These are phyloP conservation scores for Ochotona curzoniae DNA, from an alignment of 2,113 vertebrate species.

Conservation along the genomic window DNA sequence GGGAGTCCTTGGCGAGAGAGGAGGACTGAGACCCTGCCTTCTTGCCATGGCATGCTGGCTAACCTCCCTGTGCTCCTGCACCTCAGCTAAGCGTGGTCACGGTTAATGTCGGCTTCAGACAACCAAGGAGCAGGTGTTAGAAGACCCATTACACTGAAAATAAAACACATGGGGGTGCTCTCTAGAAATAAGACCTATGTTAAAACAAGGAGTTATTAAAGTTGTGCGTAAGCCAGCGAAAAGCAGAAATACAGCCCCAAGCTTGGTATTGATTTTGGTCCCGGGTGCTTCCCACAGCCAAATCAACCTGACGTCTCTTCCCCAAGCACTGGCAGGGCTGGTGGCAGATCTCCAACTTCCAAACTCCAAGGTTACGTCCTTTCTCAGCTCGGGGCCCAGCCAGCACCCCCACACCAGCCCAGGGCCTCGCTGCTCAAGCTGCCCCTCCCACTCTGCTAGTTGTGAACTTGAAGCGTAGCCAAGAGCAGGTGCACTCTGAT, in stretches of 20 bases:
- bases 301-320: conserved; percentile 74
- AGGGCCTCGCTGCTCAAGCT: background rate
- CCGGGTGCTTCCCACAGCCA: conserved; percentile 14
- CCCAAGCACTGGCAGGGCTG: conserved; percentile 2
- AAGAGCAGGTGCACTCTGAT: conserved; percentile 64
- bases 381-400: background rate
- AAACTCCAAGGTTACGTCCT: conserved; percentile 64
- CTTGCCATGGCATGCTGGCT: background rate
- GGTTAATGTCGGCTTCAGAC: conserved; percentile 49
- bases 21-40: background rate
- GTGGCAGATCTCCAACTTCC: conserved; percentile 65
- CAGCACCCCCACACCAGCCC: background rate
- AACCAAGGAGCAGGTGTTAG: conserved; percentile 42
- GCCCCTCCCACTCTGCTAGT: background rate
- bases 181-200: conserved; percentile 74
- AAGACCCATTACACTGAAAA: conserved; percentile 71
- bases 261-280: conserved; percentile 78
- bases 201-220: conserved; percentile 80
- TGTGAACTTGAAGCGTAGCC: conserved; percentile 49
- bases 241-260: conserved; percentile 77
- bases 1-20: background rate
- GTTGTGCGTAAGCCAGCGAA: conserved; percentile 60
- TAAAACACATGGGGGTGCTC: conserved; percentile 67
- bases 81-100: conserved; percentile 53
- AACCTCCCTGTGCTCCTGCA: background rate